These are phyloP conservation scores for Harpagoxenus sublaevis DNA, from an alignment of 2,888 invertebrate genomes.

Conservation along the genomic window DNA sequence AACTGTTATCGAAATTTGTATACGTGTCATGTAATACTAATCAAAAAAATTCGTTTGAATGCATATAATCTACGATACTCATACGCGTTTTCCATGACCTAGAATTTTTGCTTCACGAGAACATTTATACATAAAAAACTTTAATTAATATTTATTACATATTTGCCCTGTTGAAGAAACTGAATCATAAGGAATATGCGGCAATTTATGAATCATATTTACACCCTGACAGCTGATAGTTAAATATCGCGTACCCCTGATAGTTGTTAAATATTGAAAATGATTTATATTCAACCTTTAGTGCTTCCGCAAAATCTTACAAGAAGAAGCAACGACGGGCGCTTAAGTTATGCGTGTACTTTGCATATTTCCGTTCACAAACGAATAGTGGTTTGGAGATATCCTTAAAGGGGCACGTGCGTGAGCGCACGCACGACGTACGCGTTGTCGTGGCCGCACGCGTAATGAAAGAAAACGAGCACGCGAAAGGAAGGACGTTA, in stretches of 20 bases:
- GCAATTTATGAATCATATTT: background rate
- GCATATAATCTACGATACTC: background rate
- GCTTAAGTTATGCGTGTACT: slow-evolving; percentile 51
- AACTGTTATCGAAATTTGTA: background rate
- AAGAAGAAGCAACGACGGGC: background rate
- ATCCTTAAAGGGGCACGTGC: slow-evolving; percentile 63
- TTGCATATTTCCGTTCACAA: slow-evolving; percentile 70
- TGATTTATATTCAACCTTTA: background rate
- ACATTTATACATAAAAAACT: background rate
- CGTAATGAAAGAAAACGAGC: slow-evolving; percentile 50
- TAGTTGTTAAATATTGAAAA: slow-evolving; percentile 8
- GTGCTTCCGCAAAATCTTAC: slow-evolving; percentile 19
- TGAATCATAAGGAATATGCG: background rate
- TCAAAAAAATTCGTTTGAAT: background rate
- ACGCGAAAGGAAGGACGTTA: slow-evolving; percentile 22
- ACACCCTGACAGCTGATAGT: background rate
- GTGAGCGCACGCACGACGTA: slow-evolving; percentile 55
- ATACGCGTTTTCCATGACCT: background rate
- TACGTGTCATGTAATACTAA: background rate
- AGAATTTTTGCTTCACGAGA: background rate
- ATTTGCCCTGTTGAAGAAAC: background rate
- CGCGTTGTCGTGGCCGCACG: slow-evolving; percentile 32
- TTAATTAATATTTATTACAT: background rate
- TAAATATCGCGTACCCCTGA: background rate
- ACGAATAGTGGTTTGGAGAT: slow-evolving; percentile 62